These are phyloP conservation scores for Holothuria leucospilota DNA, from an alignment of 53 echinoderm and acorn worm genomes.

Conservation along the genomic window DNA sequence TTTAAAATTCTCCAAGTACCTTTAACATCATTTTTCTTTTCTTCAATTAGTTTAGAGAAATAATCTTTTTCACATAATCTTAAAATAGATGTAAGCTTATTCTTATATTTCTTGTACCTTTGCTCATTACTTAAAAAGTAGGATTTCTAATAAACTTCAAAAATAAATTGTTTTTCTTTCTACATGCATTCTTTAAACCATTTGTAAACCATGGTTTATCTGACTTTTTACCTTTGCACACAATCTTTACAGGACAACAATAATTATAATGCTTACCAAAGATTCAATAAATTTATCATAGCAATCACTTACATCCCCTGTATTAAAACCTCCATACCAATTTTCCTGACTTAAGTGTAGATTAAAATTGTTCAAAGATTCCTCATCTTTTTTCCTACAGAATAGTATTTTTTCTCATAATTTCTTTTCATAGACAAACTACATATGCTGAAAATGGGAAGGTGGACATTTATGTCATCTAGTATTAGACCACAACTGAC, in stretches of 20 bases:
- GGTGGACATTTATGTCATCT: background rate
- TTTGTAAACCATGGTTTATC: too few species aligned
- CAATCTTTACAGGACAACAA: background rate
- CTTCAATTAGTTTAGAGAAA: background rate
- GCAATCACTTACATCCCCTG: too few species aligned
- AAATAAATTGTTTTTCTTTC: background rate
- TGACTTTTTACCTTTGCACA: too few species aligned
- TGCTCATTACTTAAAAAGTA: too few species aligned
- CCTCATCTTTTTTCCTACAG: background rate
- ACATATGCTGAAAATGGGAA: slow-evolving; percentile 14
- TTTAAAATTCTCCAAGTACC: too few species aligned
- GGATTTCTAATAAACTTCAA: background rate
- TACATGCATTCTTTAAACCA: too few species aligned
- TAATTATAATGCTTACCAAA: too few species aligned
- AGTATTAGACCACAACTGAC: background rate
- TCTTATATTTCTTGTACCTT: too few species aligned
- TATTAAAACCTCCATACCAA: background rate
- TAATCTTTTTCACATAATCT: too few species aligned
- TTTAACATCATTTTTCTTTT: slow-evolving; percentile 2
- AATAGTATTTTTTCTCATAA: background rate
- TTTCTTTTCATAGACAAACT: slow-evolving; percentile 1
- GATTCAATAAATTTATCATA: too few species aligned
- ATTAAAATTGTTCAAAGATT: background rate
- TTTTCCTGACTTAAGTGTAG: background rate
- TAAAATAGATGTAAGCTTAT: too few species aligned